Base-by-base conservation (phyloP, 2,113 vertebrate species). In the Sinocyclocheilus maitianheensis region DNA sequence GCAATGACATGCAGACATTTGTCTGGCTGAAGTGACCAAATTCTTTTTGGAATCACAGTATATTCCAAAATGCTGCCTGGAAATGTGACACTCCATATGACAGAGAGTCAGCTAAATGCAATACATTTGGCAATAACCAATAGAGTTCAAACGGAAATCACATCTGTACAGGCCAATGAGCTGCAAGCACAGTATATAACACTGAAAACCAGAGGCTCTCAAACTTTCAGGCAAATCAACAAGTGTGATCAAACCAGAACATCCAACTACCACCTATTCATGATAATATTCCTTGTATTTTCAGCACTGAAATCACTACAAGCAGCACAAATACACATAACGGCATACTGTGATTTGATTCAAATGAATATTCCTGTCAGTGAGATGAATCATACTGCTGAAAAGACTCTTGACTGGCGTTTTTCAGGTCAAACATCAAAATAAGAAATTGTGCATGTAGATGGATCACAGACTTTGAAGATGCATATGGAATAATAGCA, bases 51-150 rank as follows among this genome's bases (percentile, higher is more conserved):
- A 53, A 51, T 55, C n/a, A 14, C 12, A 53, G 75, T 30, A 26
- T 51, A 77, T 53, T 53, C 48, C 75, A 77, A 30, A 77, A 77
- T 24, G 34, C 16, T 55, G 76, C 34, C 76, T 77, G 76, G 51
- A 77, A 77, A 77, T 55, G 24, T 77, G 51, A 77, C 76, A 22
- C 76, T 77, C 76, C 24, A 30, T 30, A 77, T 34, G 76, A 77
- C 48, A 77, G 46, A 53, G 26, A 20, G 16, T 34, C 51, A 10
- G 51, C 48, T 55, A 30, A 77, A 77, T 34, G 48, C 26, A 53
- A 55, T 30, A 34, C 16, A 53, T 55, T 34, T 77, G 51, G 76
- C 48, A 77, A 77, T 55, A 77, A 77, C n/a, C 10, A 55, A 77
- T 2, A 30, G 3, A 20, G 26, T 20, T 22, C 16, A 34, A 34